These are phyloP conservation scores for Donacobius atricapilla DNA, from an alignment of 2,113 vertebrate genomes.

Conservation along the genomic window DNA sequence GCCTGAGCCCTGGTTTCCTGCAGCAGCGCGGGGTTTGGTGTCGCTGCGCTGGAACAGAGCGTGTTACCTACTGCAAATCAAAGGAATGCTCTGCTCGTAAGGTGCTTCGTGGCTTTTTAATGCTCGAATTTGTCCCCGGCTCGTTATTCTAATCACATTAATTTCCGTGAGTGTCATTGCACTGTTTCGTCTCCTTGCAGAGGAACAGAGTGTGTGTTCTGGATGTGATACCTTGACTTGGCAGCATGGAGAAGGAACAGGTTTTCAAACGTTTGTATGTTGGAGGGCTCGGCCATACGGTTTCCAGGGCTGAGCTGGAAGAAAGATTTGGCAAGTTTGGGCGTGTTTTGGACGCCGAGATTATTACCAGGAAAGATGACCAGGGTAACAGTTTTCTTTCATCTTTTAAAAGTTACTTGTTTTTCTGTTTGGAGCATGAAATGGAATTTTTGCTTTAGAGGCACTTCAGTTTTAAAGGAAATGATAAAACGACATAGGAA, in stretches of 20 bases:
- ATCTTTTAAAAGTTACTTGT: background rate
- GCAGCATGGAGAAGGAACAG: conserved; percentile 48
- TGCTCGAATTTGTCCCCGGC: fast-evolving
- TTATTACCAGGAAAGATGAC: conserved; percentile 85
- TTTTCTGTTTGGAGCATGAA: fast-evolving
- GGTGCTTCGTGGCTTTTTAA: background rate
- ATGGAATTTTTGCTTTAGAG: background rate
- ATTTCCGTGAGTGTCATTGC: fast-evolving
- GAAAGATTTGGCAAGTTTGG: conserved; percentile 92
- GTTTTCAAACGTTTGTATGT: conserved; percentile 82
- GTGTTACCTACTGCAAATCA: fast-evolving
- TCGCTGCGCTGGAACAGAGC: fast-evolving
- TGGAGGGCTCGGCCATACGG: conserved; percentile 82
- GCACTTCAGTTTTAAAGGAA: background rate
- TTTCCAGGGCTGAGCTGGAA: conserved; percentile 85
- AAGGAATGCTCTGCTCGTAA: fast-evolving
- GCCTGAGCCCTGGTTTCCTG: fast-evolving
- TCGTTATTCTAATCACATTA: fast-evolving
- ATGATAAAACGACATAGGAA: fast-evolving
- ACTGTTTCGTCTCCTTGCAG: background rate
- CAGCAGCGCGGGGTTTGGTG: fast-evolving
- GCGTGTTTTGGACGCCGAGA: conserved; percentile 81
- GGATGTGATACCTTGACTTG: background rate
- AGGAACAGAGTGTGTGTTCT: fast-evolving
- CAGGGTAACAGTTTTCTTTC: conserved; percentile 71